Evolutionary conservation across 2,797 vertebrate genomes (phyloP).

Genomic region (Parauchenoglanis ngamensis): DNA sequence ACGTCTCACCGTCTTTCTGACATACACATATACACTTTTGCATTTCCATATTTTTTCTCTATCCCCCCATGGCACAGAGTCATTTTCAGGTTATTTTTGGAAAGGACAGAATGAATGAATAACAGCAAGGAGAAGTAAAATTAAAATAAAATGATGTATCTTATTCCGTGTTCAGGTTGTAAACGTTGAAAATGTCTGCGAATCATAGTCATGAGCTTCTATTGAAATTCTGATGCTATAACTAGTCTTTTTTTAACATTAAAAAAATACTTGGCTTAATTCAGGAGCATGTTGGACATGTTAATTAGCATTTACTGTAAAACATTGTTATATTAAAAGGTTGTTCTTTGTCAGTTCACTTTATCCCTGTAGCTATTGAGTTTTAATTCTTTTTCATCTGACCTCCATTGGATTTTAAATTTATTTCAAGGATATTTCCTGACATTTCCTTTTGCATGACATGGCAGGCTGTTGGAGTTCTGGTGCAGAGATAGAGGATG

Average conservation of each 20-base stretch:
- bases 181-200: background rate
- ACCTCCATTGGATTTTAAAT: background rate
- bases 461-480: conserved; percentile 6
- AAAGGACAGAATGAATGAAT: background rate
- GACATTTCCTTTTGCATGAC: conserved; percentile 5
- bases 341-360: background rate
- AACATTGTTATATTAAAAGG: background rate
- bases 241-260: background rate
- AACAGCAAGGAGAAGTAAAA: background rate
- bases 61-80: background rate
- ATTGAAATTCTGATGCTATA: background rate
- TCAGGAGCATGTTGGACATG: background rate
- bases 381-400: background rate
- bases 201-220: background rate
- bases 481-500: conserved; percentile 45
- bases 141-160: background rate
- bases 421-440: background rate
- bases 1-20: background rate
- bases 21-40: background rate
- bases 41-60: background rate
- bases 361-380: background rate
- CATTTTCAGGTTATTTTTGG: conserved; percentile 10
- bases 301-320: conserved; percentile 13
- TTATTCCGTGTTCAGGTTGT: background rate
- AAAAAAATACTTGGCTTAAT: conserved; percentile 3